Evolutionary conservation across 2,113 vertebrate genomes (phyloP).

Genomic region (Thomomys bottae): DNA sequence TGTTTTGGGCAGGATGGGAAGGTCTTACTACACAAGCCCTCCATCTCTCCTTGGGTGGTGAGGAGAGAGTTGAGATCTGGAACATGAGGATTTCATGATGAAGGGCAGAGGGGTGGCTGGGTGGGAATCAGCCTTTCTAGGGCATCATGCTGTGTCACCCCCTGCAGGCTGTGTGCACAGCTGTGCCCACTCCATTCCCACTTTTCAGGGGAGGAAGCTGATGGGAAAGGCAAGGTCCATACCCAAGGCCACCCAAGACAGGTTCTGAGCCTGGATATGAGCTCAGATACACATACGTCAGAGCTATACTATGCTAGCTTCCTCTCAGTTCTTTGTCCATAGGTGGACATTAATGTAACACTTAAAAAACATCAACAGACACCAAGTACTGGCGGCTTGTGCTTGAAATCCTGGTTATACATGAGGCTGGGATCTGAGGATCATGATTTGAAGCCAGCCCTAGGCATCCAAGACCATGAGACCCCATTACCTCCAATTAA

Average conservation of each 20-base stretch:
- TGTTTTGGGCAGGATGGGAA: neutral
- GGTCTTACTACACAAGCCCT: neutral
- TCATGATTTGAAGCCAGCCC: no score
- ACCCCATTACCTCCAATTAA: no score
- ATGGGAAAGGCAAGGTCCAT: neutral
- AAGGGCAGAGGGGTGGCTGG: neutral
- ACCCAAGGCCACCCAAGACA: no score
- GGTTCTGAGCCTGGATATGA: neutral
- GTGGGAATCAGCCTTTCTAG: neutral
- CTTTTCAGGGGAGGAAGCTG: neutral
- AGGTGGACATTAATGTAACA: neutral
- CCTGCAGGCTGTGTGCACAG: accelerated
- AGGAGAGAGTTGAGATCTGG: neutral
- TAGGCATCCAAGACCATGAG: no score
- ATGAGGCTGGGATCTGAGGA: no score
- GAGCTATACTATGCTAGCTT: accelerated
- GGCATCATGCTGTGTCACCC: accelerated
- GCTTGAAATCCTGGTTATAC: no score
- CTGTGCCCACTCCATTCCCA: neutral
- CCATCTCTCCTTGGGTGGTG: neutral
- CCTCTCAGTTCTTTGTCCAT: neutral
- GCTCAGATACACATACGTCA: neutral
- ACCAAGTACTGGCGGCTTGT: no score
- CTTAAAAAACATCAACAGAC: conserved; percentile 61
- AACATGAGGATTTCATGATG: accelerated